Base-by-base conservation (phyloP, 2,888 invertebrate species). In the Calameuta pallipes region DNA sequence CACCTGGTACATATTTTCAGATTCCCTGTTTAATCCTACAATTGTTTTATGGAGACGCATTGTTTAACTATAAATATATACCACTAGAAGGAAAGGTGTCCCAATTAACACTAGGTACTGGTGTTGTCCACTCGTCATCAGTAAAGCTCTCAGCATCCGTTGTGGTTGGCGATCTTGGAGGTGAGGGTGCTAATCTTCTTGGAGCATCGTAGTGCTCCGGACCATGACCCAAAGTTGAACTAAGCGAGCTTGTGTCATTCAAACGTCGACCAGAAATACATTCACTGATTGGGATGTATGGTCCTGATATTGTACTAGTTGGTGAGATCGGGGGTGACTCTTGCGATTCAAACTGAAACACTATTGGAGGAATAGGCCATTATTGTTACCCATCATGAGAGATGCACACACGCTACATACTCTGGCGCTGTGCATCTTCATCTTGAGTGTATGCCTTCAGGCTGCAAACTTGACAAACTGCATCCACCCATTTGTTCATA, bases 401-500 rank as follows among this genome's bases (percentile, higher is more conserved):
- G 41, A 56, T 56, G 41, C 41, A 56, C 41, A 56, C 41, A 56
- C 41, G 41, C 41, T 56, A 84, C 85, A 83, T 88, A 92, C 90
- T 92, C 88, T 89, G 89, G 90, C 92, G 88, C 77, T 88, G 89
- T 76, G 90, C 90, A 35, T 91, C 92, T 78, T 93, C 92, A 79
- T 94, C 93, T 79, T 94, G 94, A 15, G 94, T 94, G 12, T 94
- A 94, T 2, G 96, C 95, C 89, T 96, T 95, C 80, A 98, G 92
- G 75, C 97, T 97, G 91, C 98, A 98, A 71, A 98, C 97, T 91
- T 96, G 95, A 91, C 98, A 98, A 84, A 99, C 96, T 80, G 96
- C 97, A 88, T 97, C 96, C 13, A 98, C 98, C 99, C 99, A 99
- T 90, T 96, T 96, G 85, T 96, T 96, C 98, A 99, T 98, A 87